Conservation (phyloP, 2,113 vertebrate genomes). For the Malaclemys terrapin region DNA sequence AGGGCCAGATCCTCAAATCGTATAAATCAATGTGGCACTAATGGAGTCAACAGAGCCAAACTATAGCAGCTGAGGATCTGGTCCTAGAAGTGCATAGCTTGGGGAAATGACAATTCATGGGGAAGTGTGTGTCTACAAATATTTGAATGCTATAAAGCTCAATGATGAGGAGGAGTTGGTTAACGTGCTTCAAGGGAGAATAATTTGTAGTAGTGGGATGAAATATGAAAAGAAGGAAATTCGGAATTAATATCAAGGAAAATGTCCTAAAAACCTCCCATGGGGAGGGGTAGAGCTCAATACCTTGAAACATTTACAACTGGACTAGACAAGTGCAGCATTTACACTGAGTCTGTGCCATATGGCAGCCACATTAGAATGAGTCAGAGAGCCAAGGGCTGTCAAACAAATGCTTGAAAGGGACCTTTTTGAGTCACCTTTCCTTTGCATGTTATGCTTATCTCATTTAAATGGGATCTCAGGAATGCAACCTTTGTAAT, state of each 20-base stretch:
- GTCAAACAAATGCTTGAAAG: background rate
- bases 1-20: background rate
- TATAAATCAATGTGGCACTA: background rate
- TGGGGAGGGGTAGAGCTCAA: background rate
- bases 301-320: background rate
- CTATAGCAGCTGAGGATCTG: background rate
- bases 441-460: background rate
- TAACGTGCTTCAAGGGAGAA: background rate
- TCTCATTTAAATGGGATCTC: background rate
- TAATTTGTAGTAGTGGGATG: background rate
- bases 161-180: background rate
- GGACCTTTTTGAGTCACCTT: constrained; percentile 2
- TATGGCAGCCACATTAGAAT: constrained; percentile 8
- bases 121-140: background rate
- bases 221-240: background rate
- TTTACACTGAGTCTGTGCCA: background rate
- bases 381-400: background rate
- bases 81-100: background rate
- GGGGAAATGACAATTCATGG: background rate
- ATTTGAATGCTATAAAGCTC: background rate
- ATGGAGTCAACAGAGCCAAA: background rate
- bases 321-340: background rate
- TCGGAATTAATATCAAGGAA: background rate
- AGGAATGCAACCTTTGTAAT: background rate
- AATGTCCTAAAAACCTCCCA: background rate